Conservation (phyloP, 2,113 vertebrate genomes). For the Orientallactaga bullata region DNA sequence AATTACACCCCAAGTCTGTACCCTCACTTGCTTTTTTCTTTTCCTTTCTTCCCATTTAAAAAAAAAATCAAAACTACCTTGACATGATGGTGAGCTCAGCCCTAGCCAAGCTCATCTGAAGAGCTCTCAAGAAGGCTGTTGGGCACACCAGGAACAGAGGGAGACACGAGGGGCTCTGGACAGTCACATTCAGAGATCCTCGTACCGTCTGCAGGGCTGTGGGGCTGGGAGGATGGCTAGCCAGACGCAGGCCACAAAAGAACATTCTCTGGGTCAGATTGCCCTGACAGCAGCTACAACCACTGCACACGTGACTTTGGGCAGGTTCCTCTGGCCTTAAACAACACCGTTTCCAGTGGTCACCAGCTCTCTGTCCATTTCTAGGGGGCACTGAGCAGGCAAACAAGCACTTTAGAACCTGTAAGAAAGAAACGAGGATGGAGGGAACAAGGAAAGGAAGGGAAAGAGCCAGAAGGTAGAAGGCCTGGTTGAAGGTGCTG, state of each 20-base stretch:
- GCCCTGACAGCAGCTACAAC: neutral
- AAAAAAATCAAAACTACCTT: conserved; percentile 3
- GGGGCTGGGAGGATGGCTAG: neutral
- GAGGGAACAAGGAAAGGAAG: neutral
- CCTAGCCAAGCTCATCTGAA: neutral
- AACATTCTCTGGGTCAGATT: neutral
- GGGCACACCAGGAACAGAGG: neutral
- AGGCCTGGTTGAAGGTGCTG: fast-evolving
- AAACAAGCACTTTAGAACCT: neutral
- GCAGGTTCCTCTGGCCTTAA: neutral
- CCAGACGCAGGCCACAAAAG: neutral
- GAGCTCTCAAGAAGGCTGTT: neutral
- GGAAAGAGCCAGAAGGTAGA: neutral
- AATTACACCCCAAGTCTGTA: conserved; percentile 40
- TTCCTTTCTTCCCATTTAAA: neutral
- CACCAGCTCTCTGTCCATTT: fast-evolving
- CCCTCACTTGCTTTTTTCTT: neutral
- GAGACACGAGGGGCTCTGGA: neutral
- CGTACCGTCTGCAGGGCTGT: too few species aligned
- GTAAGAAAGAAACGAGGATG: neutral
- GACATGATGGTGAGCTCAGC: neutral
- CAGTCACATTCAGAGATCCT: too few species aligned
- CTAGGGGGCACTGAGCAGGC: fast-evolving
- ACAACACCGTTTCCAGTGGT: fast-evolving
- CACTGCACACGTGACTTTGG: neutral